A percentile compares a stretch with the other conserved stretches of the same genome.
phyloP scores from a whole-genome alignment of 2,797 vertebrate species.

The Arrhamphus sclerolepis region DNA sequence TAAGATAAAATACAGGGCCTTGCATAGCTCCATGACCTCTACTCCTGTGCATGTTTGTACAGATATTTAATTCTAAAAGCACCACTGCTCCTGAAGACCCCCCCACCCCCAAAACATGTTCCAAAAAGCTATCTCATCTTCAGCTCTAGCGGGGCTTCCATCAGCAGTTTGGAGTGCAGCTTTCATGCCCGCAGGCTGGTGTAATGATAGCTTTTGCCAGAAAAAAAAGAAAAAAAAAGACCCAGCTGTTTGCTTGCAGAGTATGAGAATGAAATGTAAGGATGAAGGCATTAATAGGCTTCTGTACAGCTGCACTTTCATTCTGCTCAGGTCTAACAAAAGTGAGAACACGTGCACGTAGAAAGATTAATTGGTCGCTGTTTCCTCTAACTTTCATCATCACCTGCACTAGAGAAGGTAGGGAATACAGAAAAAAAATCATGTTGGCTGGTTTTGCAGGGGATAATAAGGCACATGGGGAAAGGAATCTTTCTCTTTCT shows the following conservation, averaged over 20 bases:
- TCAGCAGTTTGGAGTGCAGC: constrained; percentile 60
- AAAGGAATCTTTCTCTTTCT: constrained; percentile 39
- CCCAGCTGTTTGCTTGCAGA: constrained; percentile 71
- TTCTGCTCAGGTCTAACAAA: constrained; percentile 65
- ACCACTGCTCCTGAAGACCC: background rate
- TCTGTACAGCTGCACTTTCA: constrained; percentile 59
- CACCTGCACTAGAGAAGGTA: constrained; percentile 61
- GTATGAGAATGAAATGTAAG: constrained; percentile 60
- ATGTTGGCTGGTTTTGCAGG: constrained; percentile 37
- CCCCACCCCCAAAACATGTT: constrained; percentile 7
- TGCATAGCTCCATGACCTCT: constrained; percentile 16
- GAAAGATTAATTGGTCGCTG: constrained; percentile 78
- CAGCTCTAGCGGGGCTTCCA: constrained; percentile 58
- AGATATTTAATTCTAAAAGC: constrained; percentile 32
- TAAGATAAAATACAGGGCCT: constrained; percentile 58
- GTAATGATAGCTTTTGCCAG: constrained; percentile 63
- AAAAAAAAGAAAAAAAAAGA: constrained; percentile 36
- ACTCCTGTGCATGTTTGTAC: constrained; percentile 34
- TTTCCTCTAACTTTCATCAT: constrained; percentile 69
- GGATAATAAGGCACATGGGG: constrained; percentile 62
- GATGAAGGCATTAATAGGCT: constrained; percentile 43
- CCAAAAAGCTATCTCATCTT: constrained; percentile 52
- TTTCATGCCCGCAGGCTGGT: constrained; percentile 62
- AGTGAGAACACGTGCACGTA: constrained; percentile 69
- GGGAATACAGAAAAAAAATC: constrained; percentile 46